phyloP scores from a whole-genome alignment of 2,113 vertebrate genomes.

The Hemichromis elongatus region DNA sequence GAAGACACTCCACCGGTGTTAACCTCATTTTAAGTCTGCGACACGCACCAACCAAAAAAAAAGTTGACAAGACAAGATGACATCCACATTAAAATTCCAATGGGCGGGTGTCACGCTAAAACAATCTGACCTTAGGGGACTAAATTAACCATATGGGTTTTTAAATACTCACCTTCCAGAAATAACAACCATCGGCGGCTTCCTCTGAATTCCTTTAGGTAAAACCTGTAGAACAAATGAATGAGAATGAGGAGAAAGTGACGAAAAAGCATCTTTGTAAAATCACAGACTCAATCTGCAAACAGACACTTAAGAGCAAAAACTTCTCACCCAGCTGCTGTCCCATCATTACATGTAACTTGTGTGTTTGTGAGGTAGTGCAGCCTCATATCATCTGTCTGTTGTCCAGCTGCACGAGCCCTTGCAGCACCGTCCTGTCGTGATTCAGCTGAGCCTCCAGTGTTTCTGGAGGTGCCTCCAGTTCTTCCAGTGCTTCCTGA shows the following conservation, averaged over 20 bases:
- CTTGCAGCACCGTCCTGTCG: conserved; percentile 30
- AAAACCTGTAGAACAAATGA: conserved; percentile 69
- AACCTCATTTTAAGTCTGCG: background rate
- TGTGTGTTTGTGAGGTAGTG: conserved; percentile 69
- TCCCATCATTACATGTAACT: conserved; percentile 72
- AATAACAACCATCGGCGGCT: conserved; percentile 76
- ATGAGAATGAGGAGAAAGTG: conserved; percentile 10
- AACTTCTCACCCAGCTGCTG: conserved; percentile 66
- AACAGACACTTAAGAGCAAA: background rate
- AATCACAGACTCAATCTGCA: background rate
- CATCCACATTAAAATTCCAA: conserved; percentile 54
- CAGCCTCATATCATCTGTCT: conserved; percentile 75
- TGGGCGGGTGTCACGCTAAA: conserved; percentile 25
- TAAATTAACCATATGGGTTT: conserved; percentile 61
- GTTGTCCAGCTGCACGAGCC: conserved; percentile 35
- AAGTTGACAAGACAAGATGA: conserved; percentile 34
- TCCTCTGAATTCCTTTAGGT: conserved; percentile 75
- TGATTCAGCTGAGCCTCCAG: conserved; percentile 25
- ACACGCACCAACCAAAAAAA: conserved; percentile 31
- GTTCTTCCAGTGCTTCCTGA: conserved; percentile 29
- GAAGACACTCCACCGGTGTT: background rate
- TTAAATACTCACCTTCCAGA: conserved; percentile 77
- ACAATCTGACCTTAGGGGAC: conserved; percentile 56
- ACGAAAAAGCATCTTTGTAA: background rate
- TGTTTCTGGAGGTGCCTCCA: background rate